phyloP scores from a whole-genome alignment of 1,140 invertebrate genomes.

The Dufourea novaeangliae region DNA sequence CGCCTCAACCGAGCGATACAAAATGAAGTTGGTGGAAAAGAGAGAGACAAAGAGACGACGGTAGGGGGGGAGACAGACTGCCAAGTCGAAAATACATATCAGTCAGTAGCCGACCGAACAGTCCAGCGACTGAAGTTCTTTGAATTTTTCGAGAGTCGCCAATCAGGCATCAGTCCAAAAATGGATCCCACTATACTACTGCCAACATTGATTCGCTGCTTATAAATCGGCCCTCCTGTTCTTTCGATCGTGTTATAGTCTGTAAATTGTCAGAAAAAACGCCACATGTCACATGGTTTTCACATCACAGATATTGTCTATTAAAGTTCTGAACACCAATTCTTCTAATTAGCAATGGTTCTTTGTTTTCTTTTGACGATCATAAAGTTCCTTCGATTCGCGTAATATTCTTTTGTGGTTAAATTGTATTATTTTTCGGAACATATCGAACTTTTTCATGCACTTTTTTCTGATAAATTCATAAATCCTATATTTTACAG shows the following conservation, averaged over 20 bases:
- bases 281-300: too few relatives aligned
- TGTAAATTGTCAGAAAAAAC: too few relatives aligned
- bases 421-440: too few relatives aligned
- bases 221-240: slow-evolving; percentile 29
- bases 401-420: too few relatives aligned
- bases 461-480: too few relatives aligned
- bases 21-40: slow-evolving; percentile 16
- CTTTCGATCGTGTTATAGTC: background rate
- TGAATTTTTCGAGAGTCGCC: slow-evolving; percentile 72
- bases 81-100: slow-evolving; percentile 73
- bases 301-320: too few relatives aligned
- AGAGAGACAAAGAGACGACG: slow-evolving; percentile 32
- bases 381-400: too few relatives aligned
- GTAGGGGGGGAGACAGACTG: slow-evolving; percentile 48
- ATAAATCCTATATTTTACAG: too few relatives aligned
- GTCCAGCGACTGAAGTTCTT: slow-evolving; percentile 66
- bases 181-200: slow-evolving; percentile 48
- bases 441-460: too few relatives aligned
- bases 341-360: too few relatives aligned
- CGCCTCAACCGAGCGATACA: slow-evolving; percentile 25
- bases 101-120: slow-evolving; percentile 56
- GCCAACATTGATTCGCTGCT: slow-evolving; percentile 24
- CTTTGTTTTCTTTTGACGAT: too few relatives aligned
- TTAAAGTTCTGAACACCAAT: too few relatives aligned
- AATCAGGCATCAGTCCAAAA: slow-evolving; percentile 75